Conservation (phyloP, 2,113 vertebrate genomes). For the Myxocyprinus asiaticus region DNA sequence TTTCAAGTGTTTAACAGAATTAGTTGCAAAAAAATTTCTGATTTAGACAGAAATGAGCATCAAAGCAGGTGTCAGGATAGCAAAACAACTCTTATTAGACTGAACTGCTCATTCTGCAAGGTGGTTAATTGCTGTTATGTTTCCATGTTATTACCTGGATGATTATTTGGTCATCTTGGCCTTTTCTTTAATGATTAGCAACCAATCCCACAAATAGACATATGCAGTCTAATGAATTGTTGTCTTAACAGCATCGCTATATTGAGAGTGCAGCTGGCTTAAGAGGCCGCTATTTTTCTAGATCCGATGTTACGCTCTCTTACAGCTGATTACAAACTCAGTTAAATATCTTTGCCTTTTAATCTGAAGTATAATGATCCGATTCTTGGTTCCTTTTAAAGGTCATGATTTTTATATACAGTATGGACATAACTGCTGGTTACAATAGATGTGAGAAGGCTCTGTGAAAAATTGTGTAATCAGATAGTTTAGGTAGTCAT, state of each 20-base stretch:
- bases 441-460: conserved; percentile 24
- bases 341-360: background rate
- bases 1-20: background rate
- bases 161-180: background rate
- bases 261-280: background rate
- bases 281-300: background rate
- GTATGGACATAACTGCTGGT: background rate
- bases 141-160: no score
- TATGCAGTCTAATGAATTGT: background rate
- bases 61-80: no score
- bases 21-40: background rate
- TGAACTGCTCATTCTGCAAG: background rate
- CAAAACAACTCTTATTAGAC: background rate
- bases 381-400: background rate
- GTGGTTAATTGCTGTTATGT: background rate
- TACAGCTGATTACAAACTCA: background rate
- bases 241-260: background rate
- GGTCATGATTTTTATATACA: background rate
- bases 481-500: conserved; percentile 3
- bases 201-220: background rate
- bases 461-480: background rate
- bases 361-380: background rate
- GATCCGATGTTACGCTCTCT: background rate
- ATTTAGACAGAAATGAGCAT: no score
- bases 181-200: background rate